Evolutionary conservation across 2,888 invertebrate genomes (phyloP), one percentile per base, ranked within the genome.

Genomic region (Nomada ferruginata): DNA sequence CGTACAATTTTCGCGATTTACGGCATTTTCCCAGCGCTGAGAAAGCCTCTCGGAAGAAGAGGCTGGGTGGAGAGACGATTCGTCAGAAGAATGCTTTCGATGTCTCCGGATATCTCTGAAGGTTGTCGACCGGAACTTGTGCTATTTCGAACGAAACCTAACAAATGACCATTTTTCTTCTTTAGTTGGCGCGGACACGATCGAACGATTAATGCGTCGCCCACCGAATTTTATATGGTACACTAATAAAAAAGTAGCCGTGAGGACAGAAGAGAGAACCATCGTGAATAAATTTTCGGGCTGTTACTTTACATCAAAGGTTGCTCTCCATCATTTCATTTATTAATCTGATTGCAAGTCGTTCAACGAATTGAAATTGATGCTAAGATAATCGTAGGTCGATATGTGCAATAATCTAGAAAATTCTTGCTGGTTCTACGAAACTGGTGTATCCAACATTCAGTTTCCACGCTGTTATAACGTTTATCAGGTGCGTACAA

Each of bases 321-420:
- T 87, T 18, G 42, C 23, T 55, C 29, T 23, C 15, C 10, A 13
- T 3, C 18, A 50, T 5, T 36, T 47, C 11, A 44, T 26, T 55
- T 64, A 36, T 47, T 18, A 18, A 59, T 53, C 11, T 59, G 0
- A 10, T 18, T 18, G 5, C 7, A 3, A 4, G 36, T 36, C 36
- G 36, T 13, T 15, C 5, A 2, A 29, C 10, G 11, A 15, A n/a
- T 9, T 11, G 9, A 0, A 5, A 50, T 61, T 50, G 36, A 47
- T 4, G 10, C 15, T 53, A 13, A 29, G 36, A 44, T 18, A 55
- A n/a, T 68, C 78, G 26, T 60, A 87, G 87, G 64, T 87, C 29
- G 87, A 87, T 3, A 87, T 87, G 87, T 87, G 87, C 61, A 87
- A 87, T 15, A 87, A 87, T 70, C 29, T 87, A n/a, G 87, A 86